Evolutionary conservation across 2,888 invertebrate genomes (phyloP).

Genomic region (Drosophila aldrichi): DNA sequence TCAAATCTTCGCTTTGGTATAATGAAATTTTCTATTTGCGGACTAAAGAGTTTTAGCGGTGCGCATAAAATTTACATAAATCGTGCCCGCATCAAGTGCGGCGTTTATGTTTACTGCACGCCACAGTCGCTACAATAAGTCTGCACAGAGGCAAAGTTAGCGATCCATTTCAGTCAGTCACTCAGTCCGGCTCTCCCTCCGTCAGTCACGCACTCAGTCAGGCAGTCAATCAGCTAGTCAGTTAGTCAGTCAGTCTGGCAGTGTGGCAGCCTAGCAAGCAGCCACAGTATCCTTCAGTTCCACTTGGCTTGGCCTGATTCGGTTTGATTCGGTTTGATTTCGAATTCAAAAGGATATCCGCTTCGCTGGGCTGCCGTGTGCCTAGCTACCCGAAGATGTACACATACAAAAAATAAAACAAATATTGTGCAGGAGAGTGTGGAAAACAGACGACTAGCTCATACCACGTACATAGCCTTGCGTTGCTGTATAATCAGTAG

Average conservation of each 20-base stretch:
- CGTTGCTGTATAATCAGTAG: neutral
- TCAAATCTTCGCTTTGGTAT: constrained; percentile 17
- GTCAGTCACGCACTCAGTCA: neutral
- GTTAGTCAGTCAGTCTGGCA: constrained; percentile 12
- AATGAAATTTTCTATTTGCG: constrained; percentile 49
- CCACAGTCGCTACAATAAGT: constrained; percentile 14
- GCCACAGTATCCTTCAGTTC: constrained; percentile 70
- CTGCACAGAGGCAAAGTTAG: constrained; percentile 12
- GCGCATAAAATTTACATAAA: constrained; percentile 51
- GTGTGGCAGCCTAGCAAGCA: constrained; percentile 24
- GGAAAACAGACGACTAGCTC: constrained; percentile 1
- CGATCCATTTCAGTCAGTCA: constrained; percentile 23
- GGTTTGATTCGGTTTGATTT: constrained; percentile 66
- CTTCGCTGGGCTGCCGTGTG: constrained; percentile 46
- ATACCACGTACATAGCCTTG: neutral
- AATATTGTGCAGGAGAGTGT: neutral
- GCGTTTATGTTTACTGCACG: constrained; percentile 10
- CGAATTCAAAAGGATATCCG: constrained; percentile 71
- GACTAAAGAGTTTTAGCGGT: constrained; percentile 24
- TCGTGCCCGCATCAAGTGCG: constrained; percentile 22
- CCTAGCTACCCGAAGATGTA: constrained; percentile 3
- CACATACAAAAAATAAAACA: neutral
- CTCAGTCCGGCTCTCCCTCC: neutral
- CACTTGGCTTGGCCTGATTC: constrained; percentile 65
- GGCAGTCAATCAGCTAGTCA: constrained; percentile 7